Base-by-base conservation (phyloP, 2,797 vertebrate genomes). In the Enteromius unitaeniatus region DNA sequence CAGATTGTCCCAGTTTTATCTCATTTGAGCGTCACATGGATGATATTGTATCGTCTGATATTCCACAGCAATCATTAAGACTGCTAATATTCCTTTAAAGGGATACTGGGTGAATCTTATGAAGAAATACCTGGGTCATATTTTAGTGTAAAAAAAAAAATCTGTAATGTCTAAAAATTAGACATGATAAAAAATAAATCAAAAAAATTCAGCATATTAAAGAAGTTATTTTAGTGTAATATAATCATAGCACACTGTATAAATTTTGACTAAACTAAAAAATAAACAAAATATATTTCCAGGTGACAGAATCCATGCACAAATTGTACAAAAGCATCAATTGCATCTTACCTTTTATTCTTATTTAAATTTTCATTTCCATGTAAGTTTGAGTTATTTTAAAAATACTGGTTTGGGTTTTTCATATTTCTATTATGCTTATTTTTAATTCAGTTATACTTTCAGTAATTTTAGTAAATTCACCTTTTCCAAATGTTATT, bases 1-100 rank as follows among this genome's bases (percentile, higher is more conserved):
- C n/a, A 65, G 45, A 82, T 40, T 65, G 70, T 34, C n/a, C 58
- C 58, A 53, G 69, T 74, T 82, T 64, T 49, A 26, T 82, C 70
- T 74, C 26, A 10, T 64, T 62, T 74, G n/a, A 68, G 31, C 8
- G 0, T 47, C 26, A 62, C 8, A 1, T 14, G 69, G 60, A 82
- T 51, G 69, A 65, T 19, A 23, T 26, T 37, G 40, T 62, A 40
- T 34, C 26, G 5, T 47, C 26, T 62, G 7, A 73, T 49, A 31
- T 72, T 62, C 68, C 4, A 34, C 19, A 47, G 6, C 15, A 45
- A 45, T 51, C 55, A 49, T 49, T 73, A 49, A 37, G 28, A 74
- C 49, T 19, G 8, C 42, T 37, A 37, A 74, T 23, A 47, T 37
- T 73, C 14, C 5, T 17, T 42, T n/a, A 49, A 47, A 15, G 42